These are phyloP conservation scores for Muraenolepis orangiensis DNA, from an alignment of 2,797 vertebrate species.

Conservation along the genomic window DNA sequence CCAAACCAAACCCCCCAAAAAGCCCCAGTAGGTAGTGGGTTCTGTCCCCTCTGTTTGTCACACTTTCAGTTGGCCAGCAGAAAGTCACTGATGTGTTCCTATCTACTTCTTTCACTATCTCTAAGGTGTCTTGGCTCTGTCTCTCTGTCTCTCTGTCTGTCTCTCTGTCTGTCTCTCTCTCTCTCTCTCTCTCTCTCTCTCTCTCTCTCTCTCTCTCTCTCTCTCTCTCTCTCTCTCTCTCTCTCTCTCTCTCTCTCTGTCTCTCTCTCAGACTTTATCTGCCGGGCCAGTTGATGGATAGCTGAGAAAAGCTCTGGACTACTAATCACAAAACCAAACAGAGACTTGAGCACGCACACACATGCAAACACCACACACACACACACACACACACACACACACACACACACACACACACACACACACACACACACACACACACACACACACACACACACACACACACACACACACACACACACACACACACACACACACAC, in stretches of 20 bases:
- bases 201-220: conserved; percentile 5
- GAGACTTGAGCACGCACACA: background rate
- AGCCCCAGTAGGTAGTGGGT: background rate
- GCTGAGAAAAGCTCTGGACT: background rate
- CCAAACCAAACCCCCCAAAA: background rate
- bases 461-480: no score
- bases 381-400: no score
- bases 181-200: background rate
- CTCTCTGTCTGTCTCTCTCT: background rate
- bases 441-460: no score
- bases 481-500: no score
- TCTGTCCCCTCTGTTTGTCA: background rate
- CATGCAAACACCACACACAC: no score
- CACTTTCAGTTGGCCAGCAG: no score
- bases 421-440: no score
- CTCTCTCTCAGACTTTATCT: no score
- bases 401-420: no score
- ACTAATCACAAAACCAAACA: background rate
- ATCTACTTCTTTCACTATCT: background rate
- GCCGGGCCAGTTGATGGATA: conserved; percentile 5
- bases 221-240: background rate
- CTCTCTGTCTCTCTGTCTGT: conserved; percentile 3
- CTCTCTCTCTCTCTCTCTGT: background rate
- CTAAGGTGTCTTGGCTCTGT: background rate
- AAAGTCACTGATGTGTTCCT: background rate